Evolutionary conservation across 2,797 vertebrate genomes (phyloP).

Genomic region (Brotula barbata): DNA sequence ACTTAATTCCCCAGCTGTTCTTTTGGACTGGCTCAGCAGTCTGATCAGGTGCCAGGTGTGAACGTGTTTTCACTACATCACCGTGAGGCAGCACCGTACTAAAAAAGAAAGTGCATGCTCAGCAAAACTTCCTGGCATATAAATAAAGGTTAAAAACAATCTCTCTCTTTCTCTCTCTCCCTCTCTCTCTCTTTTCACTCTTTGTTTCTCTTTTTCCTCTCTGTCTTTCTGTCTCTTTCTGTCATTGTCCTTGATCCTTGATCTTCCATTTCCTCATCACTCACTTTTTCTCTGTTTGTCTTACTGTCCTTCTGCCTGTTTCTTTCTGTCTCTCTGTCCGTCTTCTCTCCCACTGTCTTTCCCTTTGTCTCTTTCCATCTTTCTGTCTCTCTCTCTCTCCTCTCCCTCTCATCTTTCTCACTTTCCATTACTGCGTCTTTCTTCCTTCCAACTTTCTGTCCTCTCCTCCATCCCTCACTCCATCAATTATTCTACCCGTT

Average conservation of each 20-base stretch:
- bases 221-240: too few relatives aligned
- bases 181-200: too few relatives aligned
- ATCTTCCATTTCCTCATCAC: neutral
- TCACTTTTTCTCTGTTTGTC: neutral
- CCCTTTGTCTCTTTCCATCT: neutral
- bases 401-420: neutral
- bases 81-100: conserved; percentile 22
- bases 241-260: conserved; percentile 35
- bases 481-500: conserved; percentile 22
- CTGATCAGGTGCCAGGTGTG: conserved; percentile 57
- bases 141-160: conserved; percentile 31
- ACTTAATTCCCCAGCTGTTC: neutral
- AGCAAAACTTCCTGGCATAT: conserved; percentile 8
- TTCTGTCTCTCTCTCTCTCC: neutral
- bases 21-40: conserved; percentile 4
- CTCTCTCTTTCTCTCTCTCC: conserved; percentile 2
- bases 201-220: too few relatives aligned
- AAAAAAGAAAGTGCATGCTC: neutral
- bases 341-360: too few relatives aligned
- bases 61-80: conserved; percentile 56
- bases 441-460: neutral
- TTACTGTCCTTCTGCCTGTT: too few relatives aligned
- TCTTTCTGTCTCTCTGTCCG: too few relatives aligned
- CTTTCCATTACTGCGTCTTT: conserved; percentile 27
- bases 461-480: neutral